phyloP scores from a whole-genome alignment of 2,797 vertebrate genomes.

The Lepidocolaptes lacrymiger region DNA sequence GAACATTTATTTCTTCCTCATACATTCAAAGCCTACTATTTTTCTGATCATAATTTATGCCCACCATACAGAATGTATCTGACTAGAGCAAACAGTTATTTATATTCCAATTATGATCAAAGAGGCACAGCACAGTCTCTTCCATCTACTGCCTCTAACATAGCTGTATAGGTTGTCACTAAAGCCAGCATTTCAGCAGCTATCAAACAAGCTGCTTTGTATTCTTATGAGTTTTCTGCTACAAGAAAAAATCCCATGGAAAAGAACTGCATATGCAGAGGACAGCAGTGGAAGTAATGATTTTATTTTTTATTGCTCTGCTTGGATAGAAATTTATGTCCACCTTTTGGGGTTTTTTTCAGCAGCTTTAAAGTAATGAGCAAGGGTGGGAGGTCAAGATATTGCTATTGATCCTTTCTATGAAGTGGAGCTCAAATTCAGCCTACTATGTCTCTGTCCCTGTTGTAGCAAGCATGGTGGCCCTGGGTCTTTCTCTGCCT shows the following conservation, averaged over 20 bases:
- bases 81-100: constrained; percentile 32
- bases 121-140: not conserved
- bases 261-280: not conserved
- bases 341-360: not conserved
- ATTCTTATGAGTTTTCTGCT: not conserved
- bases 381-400: not conserved
- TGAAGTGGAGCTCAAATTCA: not conserved
- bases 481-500: not conserved
- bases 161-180: not conserved
- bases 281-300: not conserved
- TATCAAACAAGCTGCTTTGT: not conserved
- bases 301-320: not conserved
- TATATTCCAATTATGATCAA: constrained; percentile 39
- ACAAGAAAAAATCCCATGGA: not conserved
- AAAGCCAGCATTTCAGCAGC: not conserved
- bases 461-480: not conserved
- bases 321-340: not conserved
- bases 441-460: not conserved
- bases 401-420: not conserved
- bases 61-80: not conserved
- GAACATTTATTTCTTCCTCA: not conserved
- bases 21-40: not conserved
- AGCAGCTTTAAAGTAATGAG: not conserved
- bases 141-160: not conserved
- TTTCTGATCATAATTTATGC: constrained; percentile 37